Conservation (phyloP, 2,888 invertebrate species). For the Latrodectus elegans region DNA sequence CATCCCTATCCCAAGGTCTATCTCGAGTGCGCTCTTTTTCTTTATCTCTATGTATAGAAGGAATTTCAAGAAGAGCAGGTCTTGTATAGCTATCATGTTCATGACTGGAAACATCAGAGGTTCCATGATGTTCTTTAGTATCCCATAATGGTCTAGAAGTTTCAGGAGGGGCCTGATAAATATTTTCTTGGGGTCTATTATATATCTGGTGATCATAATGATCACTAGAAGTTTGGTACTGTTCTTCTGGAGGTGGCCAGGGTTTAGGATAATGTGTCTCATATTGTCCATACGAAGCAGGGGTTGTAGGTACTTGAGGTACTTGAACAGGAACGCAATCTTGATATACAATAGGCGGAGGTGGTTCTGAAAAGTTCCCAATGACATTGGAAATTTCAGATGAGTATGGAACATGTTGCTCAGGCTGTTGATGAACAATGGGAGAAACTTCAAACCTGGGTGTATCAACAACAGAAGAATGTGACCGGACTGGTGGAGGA, state of each 20-base stretch:
- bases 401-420: slow-evolving; percentile 48
- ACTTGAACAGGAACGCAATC: slow-evolving; percentile 46
- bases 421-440: slow-evolving; percentile 40
- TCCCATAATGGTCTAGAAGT: slow-evolving; percentile 49
- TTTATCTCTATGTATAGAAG: slow-evolving; percentile 67
- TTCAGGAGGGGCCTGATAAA: slow-evolving; percentile 43
- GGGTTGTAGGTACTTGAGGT: slow-evolving; percentile 32
- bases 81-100: slow-evolving; percentile 47
- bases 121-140: slow-evolving; percentile 47
- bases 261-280: slow-evolving; percentile 60
- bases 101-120: slow-evolving; percentile 31
- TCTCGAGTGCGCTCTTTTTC: slow-evolving; percentile 67
- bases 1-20: slow-evolving; percentile 66
- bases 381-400: slow-evolving; percentile 58
- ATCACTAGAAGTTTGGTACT: slow-evolving; percentile 45
- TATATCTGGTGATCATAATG: slow-evolving; percentile 65
- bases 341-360: slow-evolving; percentile 53
- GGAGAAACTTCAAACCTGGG: slow-evolving; percentile 51
- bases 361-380: slow-evolving; percentile 52
- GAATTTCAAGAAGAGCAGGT: slow-evolving; percentile 33
- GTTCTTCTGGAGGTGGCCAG: slow-evolving; percentile 59
- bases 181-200: slow-evolving; percentile 49
- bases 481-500: slow-evolving; percentile 16
- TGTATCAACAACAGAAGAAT: slow-evolving; percentile 34
- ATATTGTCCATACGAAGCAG: slow-evolving; percentile 55